phyloP scores from a whole-genome alignment of 2,113 vertebrate species.

The Pelecanus crispus region DNA sequence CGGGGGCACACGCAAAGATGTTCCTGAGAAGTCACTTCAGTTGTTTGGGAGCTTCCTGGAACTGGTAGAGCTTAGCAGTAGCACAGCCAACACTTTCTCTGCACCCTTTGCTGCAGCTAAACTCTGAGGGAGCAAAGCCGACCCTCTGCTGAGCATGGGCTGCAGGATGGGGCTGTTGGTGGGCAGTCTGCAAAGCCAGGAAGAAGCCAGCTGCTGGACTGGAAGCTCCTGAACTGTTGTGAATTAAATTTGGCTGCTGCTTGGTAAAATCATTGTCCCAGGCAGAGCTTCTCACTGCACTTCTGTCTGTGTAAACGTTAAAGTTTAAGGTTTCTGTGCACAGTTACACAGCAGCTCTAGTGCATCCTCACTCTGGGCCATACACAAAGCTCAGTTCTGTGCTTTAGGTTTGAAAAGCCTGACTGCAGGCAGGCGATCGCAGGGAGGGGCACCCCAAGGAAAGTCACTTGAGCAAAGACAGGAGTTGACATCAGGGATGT shows the following conservation, averaged over 20 bases:
- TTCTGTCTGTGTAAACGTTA: neutral
- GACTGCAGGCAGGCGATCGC: accelerated
- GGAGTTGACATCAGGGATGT: neutral
- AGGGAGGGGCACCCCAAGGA: too few relatives aligned
- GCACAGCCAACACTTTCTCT: neutral
- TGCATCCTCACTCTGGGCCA: neutral
- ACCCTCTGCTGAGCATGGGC: neutral
- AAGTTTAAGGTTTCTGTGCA: neutral
- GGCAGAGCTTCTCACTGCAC: neutral
- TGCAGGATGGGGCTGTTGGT: neutral
- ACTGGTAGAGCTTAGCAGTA: neutral
- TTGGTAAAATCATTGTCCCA: neutral
- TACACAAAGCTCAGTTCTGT: neutral
- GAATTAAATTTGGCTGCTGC: neutral
- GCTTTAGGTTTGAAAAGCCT: neutral
- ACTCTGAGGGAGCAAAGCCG: neutral
- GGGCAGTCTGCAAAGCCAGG: neutral
- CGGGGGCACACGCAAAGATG: neutral
- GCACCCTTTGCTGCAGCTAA: neutral
- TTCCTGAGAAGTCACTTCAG: neutral
- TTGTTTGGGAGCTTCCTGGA: neutral
- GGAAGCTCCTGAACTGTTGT: neutral
- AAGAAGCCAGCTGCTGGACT: neutral
- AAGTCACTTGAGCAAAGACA: neutral
- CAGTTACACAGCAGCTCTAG: neutral